These are phyloP conservation scores for Dendropsophus ebraccatus DNA, from an alignment of 2,113 vertebrate genomes.

Conservation along the genomic window DNA sequence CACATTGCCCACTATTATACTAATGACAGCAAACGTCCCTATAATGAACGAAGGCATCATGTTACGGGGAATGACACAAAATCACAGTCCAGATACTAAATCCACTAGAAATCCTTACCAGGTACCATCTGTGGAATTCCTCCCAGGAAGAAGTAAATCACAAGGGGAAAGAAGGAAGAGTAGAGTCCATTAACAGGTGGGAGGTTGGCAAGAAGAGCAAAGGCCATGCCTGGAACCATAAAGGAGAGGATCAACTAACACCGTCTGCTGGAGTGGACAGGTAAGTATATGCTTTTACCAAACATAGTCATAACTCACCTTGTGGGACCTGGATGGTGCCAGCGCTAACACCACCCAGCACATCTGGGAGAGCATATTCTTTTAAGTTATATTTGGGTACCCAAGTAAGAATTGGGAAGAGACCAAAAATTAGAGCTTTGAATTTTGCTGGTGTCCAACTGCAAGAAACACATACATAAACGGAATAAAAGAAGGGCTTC, in stretches of 20 bases:
- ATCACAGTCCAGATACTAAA: neutral
- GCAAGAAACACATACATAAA: neutral
- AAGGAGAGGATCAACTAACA: neutral
- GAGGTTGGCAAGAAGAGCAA: constrained; percentile 87
- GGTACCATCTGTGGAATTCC: constrained; percentile 92
- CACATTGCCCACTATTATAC: constrained; percentile 89
- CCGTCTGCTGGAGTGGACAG: neutral
- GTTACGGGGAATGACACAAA: neutral
- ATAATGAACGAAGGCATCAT: constrained; percentile 9
- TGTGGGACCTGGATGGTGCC: constrained; percentile 92
- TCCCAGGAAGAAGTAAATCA: constrained; percentile 89
- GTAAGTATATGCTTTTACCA: neutral
- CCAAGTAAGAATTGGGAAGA: constrained; percentile 86
- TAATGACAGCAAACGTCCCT: constrained; percentile 93
- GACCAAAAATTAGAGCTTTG: constrained; percentile 75
- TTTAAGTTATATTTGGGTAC: constrained; percentile 88
- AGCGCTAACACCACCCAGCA: constrained; percentile 86
- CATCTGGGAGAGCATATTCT: constrained; percentile 82
- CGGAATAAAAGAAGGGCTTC: neutral
- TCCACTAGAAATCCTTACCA: constrained; percentile 72
- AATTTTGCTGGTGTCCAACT: constrained; percentile 83
- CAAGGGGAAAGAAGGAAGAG: constrained; percentile 90
- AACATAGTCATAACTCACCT: constrained; percentile 70
- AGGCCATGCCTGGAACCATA: constrained; percentile 84
- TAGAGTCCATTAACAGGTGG: constrained; percentile 93